Percentiles rank a stretch among this genome's conserved stretches.
phyloP scores from a whole-genome alignment of 2,113 vertebrate genomes.

The Neodontobutis hainanensis region DNA sequence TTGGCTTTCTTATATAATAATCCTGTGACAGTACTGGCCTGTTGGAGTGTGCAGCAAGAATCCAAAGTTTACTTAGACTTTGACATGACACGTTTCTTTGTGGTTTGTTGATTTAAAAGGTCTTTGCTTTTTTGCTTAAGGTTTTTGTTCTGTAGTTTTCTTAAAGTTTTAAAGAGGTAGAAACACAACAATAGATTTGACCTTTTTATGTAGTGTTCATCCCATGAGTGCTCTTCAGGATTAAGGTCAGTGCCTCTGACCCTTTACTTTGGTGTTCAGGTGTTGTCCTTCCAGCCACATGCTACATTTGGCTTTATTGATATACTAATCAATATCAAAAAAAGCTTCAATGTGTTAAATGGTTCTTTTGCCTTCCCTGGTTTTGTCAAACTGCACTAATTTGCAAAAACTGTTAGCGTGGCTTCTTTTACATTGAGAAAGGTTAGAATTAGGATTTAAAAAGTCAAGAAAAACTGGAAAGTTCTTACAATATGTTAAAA shows the following conservation, averaged over 20 bases:
- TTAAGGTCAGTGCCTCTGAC: background rate
- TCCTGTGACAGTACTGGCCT: slow-evolving; percentile 7
- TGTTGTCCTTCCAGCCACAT: background rate
- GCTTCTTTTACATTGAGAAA: background rate
- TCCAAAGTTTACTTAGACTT: background rate
- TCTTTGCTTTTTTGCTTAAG: too few relatives aligned
- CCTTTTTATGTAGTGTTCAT: background rate
- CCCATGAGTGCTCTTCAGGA: background rate
- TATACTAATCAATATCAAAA: slow-evolving; percentile 1
- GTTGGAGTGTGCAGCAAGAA: background rate
- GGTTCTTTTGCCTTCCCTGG: background rate
- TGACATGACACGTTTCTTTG: background rate
- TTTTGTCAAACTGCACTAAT: background rate
- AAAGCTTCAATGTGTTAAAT: background rate
- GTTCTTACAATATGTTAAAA: too few relatives aligned
- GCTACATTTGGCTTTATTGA: background rate
- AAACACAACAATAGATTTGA: background rate
- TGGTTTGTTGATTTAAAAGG: too few relatives aligned
- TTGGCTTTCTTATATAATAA: slow-evolving; percentile 20
- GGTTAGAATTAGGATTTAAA: too few relatives aligned
- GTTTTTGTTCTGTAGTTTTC: too few relatives aligned
- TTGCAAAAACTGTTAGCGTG: background rate
- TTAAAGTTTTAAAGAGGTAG: too few relatives aligned
- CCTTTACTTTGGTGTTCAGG: background rate
- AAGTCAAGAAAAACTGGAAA: too few relatives aligned